Evolutionary conservation across 2,888 invertebrate species (phyloP), one percentile per base, ranked within the genome.

Genomic region (Clitarchus hookeri): DNA sequence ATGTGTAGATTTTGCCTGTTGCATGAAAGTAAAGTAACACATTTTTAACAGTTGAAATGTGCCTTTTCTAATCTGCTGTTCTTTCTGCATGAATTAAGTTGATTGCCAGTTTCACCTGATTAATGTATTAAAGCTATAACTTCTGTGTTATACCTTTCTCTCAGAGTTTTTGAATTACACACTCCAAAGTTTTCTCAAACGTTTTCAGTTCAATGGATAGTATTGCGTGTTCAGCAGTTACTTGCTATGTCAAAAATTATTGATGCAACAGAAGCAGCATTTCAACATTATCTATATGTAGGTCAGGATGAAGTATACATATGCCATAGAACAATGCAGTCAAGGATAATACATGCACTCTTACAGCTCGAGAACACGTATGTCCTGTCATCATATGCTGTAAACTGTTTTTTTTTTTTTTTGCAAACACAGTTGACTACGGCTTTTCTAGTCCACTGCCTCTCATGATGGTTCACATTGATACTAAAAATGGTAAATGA

Each of bases 401-500:
- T 8, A 16, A 11, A 26, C n/a, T 78, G 78, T 78, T 78, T 78
- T 78, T 25, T n/a, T n/a, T n/a, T n/a, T n/a, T n/a, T n/a, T n/a
- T n/a, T n/a, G 78, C 26, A 78, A 8, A 78, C 78, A 78, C 78
- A 16, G 78, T 78, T 78, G 23, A 23, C 78, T 16, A 78, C 26
- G 19, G 19, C 26, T 78, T 8, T 78, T 78, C 78, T 78, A 78
- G 26, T 25, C 23, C 78, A 16, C 78, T 78, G 26, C 78, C 8
- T 26, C 13, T 23, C 78, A 16, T 78, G 78, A 25, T 78, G 23
- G 6, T 23, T 26, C 78, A 6, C 6, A 78, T 78, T 25, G n/a
- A 78, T 23, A 6, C 78, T 78, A 87, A 86, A 87, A 87, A 86
- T 87, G 85, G n/a, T 44, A 78, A 84, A 84, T 83, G 11, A 53